A percentile compares a stretch with the other conserved stretches of the same genome.
phyloP scores from a whole-genome alignment of 2,888 invertebrate genomes.

The Melanchra persicariae region DNA sequence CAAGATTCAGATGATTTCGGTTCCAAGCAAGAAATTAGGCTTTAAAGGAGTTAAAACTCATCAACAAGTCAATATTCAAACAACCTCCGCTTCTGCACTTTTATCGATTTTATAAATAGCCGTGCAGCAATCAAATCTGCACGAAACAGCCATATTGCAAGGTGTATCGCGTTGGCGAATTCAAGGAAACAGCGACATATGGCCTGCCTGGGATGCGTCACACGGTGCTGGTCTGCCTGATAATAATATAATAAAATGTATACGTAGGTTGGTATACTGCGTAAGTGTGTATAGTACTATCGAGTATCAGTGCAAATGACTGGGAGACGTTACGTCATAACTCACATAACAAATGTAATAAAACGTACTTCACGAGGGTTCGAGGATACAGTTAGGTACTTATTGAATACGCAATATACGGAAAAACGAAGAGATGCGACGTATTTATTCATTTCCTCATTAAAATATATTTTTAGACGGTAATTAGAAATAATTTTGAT shows the following conservation, averaged over 20 bases:
- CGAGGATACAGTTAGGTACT: slow-evolving; percentile 15
- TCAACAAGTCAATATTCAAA: slow-evolving; percentile 3
- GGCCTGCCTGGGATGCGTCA: slow-evolving; percentile 84
- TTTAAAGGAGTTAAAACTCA: not conserved
- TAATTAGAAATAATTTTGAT: slow-evolving; percentile 2
- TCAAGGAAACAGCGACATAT: slow-evolving; percentile 88
- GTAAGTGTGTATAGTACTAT: slow-evolving; percentile 10
- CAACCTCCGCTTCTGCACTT: slow-evolving; percentile 30
- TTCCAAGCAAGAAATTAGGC: not conserved
- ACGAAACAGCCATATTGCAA: slow-evolving; percentile 61
- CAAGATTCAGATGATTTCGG: not conserved
- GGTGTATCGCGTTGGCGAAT: slow-evolving; percentile 79
- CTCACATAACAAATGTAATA: slow-evolving; percentile 16
- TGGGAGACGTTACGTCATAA: slow-evolving; percentile 43
- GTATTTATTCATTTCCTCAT: slow-evolving; percentile 12
- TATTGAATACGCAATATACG: slow-evolving; percentile 23
- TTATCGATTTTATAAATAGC: slow-evolving; percentile 50
- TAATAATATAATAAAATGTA: slow-evolving; percentile 47
- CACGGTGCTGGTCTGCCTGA: slow-evolving; percentile 59
- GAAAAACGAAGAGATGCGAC: slow-evolving; percentile 4
- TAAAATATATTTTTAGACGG: slow-evolving; percentile 12
- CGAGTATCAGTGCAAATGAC: slow-evolving; percentile 45
- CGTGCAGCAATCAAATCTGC: slow-evolving; percentile 54
- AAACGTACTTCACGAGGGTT: slow-evolving; percentile 21
- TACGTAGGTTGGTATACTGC: slow-evolving; percentile 1